phyloP scores from a whole-genome alignment of 2,888 invertebrate species.

The Priocnemis perturbator region DNA sequence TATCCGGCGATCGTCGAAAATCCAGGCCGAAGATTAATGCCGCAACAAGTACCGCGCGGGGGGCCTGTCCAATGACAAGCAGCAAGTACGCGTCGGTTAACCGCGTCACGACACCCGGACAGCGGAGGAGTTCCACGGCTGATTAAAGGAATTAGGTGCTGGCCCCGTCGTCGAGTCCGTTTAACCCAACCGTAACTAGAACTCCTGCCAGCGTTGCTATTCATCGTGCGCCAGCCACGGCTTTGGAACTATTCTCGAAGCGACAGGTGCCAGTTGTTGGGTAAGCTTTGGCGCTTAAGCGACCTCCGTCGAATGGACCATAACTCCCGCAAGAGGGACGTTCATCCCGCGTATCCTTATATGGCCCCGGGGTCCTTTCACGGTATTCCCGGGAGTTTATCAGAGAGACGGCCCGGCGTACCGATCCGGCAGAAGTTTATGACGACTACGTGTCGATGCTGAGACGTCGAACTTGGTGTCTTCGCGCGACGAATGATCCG shows the following conservation, averaged over 20 bases:
- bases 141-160: slow-evolving; percentile 68
- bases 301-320: slow-evolving; percentile 34
- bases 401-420: slow-evolving; percentile 21
- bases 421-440: slow-evolving; percentile 40
- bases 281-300: slow-evolving; percentile 43
- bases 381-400: slow-evolving; percentile 29
- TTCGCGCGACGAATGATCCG: neutral
- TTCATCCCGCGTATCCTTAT: slow-evolving; percentile 20
- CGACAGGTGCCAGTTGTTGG: slow-evolving; percentile 52
- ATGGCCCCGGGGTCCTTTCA: slow-evolving; percentile 3
- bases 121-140: slow-evolving; percentile 20
- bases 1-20: too few species aligned
- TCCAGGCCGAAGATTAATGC: too few species aligned
- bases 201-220: slow-evolving; percentile 45
- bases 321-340: slow-evolving; percentile 38
- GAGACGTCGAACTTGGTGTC: neutral
- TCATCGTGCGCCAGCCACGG: slow-evolving; percentile 38
- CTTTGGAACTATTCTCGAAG: slow-evolving; percentile 50
- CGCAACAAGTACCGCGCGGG: too few species aligned
- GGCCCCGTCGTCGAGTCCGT: slow-evolving; percentile 59
- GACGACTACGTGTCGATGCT: slow-evolving; percentile 34
- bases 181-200: slow-evolving; percentile 60
- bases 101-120: slow-evolving; percentile 2
- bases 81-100: slow-evolving; percentile 7
- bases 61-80: neutral